These are phyloP conservation scores for Pseudococcus viburni DNA, from an alignment of 2,888 invertebrate genomes.

Conservation along the genomic window DNA sequence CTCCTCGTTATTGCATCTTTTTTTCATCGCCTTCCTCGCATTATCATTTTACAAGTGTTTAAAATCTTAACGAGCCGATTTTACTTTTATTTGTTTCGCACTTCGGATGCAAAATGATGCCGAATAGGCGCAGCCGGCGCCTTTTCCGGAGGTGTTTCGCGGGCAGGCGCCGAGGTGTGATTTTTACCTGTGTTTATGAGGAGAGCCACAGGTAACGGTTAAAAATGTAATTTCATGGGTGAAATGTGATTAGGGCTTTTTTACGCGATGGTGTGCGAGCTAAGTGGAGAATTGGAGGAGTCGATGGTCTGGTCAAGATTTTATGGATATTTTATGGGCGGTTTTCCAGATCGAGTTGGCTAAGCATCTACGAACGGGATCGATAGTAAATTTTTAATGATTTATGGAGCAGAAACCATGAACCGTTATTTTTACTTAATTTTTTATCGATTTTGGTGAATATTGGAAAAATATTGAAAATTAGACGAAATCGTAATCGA, in stretches of 20 bases:
- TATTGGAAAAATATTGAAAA: no score
- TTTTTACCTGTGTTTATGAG: neutral
- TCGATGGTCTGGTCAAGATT: neutral
- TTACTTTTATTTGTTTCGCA: constrained; percentile 4
- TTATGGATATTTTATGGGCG: neutral
- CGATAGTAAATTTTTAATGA: neutral
- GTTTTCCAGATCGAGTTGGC: neutral
- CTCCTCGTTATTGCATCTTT: neutral
- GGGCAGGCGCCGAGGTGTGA: neutral
- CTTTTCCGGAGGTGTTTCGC: neutral
- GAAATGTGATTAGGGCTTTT: neutral
- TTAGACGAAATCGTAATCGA: neutral
- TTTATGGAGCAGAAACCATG: neutral
- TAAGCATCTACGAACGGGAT: neutral
- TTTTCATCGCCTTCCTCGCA: neutral
- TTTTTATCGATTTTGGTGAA: no score
- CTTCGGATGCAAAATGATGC: neutral
- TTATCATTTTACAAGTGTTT: neutral
- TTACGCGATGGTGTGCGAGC: neutral
- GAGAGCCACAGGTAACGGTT: neutral
- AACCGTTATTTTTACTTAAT: neutral
- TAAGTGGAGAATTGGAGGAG: neutral
- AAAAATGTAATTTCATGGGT: neutral
- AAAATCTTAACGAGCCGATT: neutral
- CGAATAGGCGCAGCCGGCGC: neutral